A percentile compares a stretch with the other conserved stretches of the same genome.
Evolutionary conservation across 2,797 vertebrate genomes (phyloP).

Genomic region (Zalophus californianus): DNA sequence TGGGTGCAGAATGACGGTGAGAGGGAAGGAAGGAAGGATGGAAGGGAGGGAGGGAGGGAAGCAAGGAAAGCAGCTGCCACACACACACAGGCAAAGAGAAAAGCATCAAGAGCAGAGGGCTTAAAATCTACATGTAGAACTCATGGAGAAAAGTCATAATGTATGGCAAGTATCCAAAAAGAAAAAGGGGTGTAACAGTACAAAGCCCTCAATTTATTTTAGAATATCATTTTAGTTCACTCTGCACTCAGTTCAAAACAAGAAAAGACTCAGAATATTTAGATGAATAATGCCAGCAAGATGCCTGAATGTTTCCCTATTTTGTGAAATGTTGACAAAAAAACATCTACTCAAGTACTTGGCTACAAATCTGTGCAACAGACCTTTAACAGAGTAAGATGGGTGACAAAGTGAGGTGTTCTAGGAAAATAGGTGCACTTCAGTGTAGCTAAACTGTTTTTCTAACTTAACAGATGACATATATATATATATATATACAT

Average conservation of each 20-base stretch:
- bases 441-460: background rate
- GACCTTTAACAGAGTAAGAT: background rate
- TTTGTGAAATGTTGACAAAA: conserved; percentile 2
- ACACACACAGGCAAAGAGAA: background rate
- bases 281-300: conserved; percentile 18
- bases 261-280: conserved; percentile 19
- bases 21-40: background rate
- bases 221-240: conserved; percentile 41
- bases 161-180: background rate
- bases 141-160: conserved; percentile 3
- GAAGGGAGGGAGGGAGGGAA: no score
- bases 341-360: background rate
- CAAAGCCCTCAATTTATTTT: background rate
- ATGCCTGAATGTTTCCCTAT: background rate
- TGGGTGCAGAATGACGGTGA: background rate
- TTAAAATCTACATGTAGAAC: background rate
- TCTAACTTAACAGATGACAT: conserved; percentile 36
- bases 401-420: background rate
- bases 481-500: background rate
- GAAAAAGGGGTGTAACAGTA: background rate
- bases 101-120: background rate
- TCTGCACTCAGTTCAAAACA: conserved; percentile 56
- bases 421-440: conserved; percentile 45
- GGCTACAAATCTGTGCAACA: conserved; percentile 45
- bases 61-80: background rate